Evolutionary conservation across 2,113 vertebrate genomes (phyloP), one percentile per base, ranked within the genome.

Genomic region (Neoarius graeffei): DNA sequence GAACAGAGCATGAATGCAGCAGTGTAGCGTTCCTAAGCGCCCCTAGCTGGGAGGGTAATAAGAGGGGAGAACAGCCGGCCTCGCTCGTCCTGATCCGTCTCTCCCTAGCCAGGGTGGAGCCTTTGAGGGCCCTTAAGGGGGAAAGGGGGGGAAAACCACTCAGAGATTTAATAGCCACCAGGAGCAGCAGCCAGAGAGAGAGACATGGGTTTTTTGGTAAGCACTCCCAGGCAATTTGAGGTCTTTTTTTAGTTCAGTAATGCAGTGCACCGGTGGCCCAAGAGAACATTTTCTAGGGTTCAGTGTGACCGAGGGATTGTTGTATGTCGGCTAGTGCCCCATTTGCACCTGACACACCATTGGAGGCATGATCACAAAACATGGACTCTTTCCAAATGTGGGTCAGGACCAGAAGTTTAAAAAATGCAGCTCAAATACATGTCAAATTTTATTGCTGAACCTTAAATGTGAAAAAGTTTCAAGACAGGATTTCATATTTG

Each of bases 161-260:
- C 89, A 84, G 85, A 91, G 93, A 90, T 94, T 93, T 94, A 95
- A 93, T 93, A 93, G 94, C 89, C 57, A 91, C 90, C 92, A 88
- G 79, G 90, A 92, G 91, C 66, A 80, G 83, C 85, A 76, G 74
- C 54, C 35, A 74, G 91, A 89, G 91, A 89, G 91, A 92, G 91
- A 93, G 89, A 91, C 59, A 84, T 89, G 89, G 92, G 66, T 85
- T 85, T 84, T 90, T 92, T 85, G 91, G 91, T 89, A 86, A 86
- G 91, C 50, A 73, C 93, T 91, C 91, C 83, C 89, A 89, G 90
- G 93, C 93, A 93, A 94, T 83, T 94, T 93, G 93, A 87, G 88
- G 92, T 91, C 92, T 93, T 94, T 94, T 95, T 94, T 94, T 94
- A 94, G 94, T 92, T 91, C 57, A 59, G 90, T 93, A 94, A 94